Evolutionary conservation across 2,797 vertebrate genomes (phyloP).

Genomic region (Falco berigora): DNA sequence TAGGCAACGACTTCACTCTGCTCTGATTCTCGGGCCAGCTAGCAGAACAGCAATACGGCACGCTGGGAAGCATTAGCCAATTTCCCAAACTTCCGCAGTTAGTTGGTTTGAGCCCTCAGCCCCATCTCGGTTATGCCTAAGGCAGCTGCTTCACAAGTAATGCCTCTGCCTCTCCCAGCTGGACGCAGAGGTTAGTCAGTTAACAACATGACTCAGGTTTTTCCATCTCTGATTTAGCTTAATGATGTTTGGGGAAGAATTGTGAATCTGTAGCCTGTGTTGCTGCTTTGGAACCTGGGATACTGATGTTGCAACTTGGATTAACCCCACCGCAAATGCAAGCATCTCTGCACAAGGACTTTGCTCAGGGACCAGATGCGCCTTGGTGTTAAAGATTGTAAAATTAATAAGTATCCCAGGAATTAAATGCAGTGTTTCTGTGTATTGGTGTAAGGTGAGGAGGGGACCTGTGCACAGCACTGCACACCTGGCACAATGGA

Average conservation of each 20-base stretch:
- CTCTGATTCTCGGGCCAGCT: background rate
- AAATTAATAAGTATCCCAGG: background rate
- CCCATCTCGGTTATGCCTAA: background rate
- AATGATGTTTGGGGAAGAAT: background rate
- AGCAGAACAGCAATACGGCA: background rate
- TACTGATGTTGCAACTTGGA: background rate
- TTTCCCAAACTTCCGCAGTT: background rate
- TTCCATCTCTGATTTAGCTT: background rate
- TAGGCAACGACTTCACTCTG: background rate
- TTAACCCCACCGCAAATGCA: accelerated
- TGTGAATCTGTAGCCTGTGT: background rate
- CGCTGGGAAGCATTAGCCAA: background rate
- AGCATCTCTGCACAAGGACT: background rate
- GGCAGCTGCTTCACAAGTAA: background rate
- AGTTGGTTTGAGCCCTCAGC: background rate
- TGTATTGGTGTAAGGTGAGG: background rate
- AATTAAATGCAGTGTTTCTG: background rate
- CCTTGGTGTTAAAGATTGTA: background rate
- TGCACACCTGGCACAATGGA: background rate
- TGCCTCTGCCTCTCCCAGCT: background rate
- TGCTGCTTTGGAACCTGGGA: background rate
- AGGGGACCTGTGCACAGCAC: background rate
- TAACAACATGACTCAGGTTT: background rate
- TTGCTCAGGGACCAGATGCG: background rate
- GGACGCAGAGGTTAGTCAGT: background rate